Evolutionary conservation across 1,140 invertebrate species (phyloP), one percentile per base, ranked within the genome.

Genomic region (Drosophila miranda): DNA sequence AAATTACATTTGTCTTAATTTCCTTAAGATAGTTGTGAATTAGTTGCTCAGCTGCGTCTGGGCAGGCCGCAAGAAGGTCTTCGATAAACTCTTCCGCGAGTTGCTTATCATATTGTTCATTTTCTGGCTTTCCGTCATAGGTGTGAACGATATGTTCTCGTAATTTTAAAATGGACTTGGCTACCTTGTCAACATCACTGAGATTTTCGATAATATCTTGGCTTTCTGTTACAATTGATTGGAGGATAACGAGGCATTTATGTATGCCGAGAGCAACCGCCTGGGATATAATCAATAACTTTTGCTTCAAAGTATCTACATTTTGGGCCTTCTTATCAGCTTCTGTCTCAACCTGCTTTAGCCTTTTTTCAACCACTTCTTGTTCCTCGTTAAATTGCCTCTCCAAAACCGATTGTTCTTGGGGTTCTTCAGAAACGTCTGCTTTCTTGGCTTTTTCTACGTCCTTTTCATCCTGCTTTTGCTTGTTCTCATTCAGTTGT

Each of bases 91-190:
- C 58, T 52, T 89, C 87, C 0, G 87, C 34, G 4, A 66, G 51
- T 26, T 78, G 45, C 2, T 30, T 59, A 7, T 55, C 41, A 19
- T 42, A 26, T 54, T 61, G 26, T 7, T 76, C 52, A 19, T 64
- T 34, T 1, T 4, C 6, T 11, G 45, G 3, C 30, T 60, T 76
- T 5, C 59, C 66, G 44, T 78, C 73, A 42, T 86, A 90, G 0
- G 75, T 86, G 19, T 83, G 75, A 14, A 89, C 80, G 57, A 89
- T 78, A 16, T 80, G 70, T 8, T 87, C 76, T 30, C 64, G 72
- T 4, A 90, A 23, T 34, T 89, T 87, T 8, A 81, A 87, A 19
- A 90, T 57, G 2, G 54, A 57, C 30, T 90, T 90, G 5, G 64
- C 45, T 11, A 83, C 49, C 49, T 57, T 62, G 2, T 77, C 56